Percentiles rank a stretch among this genome's conserved stretches.
These are phyloP conservation scores for Caranx ignobilis DNA, from an alignment of 2,113 vertebrate species.

Conservation along the genomic window DNA sequence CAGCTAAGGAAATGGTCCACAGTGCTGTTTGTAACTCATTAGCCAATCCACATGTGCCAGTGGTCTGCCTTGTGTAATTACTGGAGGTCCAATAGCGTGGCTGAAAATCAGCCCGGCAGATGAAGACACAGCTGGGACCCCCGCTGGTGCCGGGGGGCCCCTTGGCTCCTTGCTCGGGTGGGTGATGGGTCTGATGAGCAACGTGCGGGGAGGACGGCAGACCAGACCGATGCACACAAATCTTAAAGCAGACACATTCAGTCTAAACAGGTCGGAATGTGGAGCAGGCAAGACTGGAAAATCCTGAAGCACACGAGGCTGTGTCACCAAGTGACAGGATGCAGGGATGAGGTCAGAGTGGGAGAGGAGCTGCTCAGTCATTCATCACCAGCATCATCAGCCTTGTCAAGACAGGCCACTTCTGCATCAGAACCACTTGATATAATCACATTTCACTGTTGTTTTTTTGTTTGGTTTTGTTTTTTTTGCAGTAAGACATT, in stretches of 20 bases:
- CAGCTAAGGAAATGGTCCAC: conserved; percentile 58
- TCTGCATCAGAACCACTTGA: conserved; percentile 9
- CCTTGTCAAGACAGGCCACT: conserved; percentile 9
- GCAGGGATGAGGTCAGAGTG: conserved; percentile 1
- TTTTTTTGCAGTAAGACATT: conserved; percentile 2
- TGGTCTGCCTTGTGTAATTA: conserved; percentile 78
- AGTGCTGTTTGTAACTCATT: conserved; percentile 75
- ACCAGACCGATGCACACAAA: conserved; percentile 11
- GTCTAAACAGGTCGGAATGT: not conserved
- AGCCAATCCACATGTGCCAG: conserved; percentile 66
- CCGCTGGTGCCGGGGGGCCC: conserved; percentile 54
- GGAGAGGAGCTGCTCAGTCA: conserved; percentile 9
- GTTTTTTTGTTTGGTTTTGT: not conserved
- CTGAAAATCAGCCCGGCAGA: conserved; percentile 77
- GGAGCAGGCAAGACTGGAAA: conserved; percentile 26
- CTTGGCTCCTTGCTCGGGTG: conserved; percentile 52
- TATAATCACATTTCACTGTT: conserved; percentile 2
- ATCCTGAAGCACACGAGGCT: conserved; percentile 14
- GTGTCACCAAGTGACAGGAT: conserved; percentile 4
- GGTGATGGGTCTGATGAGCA: conserved; percentile 54
- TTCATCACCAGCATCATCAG: not conserved
- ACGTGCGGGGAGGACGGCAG: conserved; percentile 22
- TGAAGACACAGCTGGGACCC: conserved; percentile 81
- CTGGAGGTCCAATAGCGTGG: conserved; percentile 59
- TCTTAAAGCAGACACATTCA: not conserved